These are phyloP conservation scores for Apis mellifera DNA, from an alignment of 1,140 invertebrate genomes.

Conservation along the genomic window Amel_HAv3.1 CM009937.2:2148501-2149000, in stretches of 20 bases:
- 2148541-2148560: no score
- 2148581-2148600: no score
- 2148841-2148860: no score
- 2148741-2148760: not conserved
- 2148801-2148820: no score
- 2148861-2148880: no score
- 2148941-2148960: not conserved
- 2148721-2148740: not conserved
- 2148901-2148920: no score
- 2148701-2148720: not conserved
- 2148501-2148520: no score
- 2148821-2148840: no score
- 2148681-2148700: slow-evolving; percentile 38
- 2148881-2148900: no score
- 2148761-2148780: not conserved
- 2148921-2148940: not conserved
- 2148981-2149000: not conserved
- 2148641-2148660: slow-evolving; percentile 52
- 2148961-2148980: not conserved
- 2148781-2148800: not conserved
- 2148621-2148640: slow-evolving; percentile 65
- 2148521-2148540: no score
- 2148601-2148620: no score
- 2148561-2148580: no score
- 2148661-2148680: not conserved